phyloP scores from a whole-genome alignment of 2,888 invertebrate genomes.

The Athripsodes cinereus region DNA sequence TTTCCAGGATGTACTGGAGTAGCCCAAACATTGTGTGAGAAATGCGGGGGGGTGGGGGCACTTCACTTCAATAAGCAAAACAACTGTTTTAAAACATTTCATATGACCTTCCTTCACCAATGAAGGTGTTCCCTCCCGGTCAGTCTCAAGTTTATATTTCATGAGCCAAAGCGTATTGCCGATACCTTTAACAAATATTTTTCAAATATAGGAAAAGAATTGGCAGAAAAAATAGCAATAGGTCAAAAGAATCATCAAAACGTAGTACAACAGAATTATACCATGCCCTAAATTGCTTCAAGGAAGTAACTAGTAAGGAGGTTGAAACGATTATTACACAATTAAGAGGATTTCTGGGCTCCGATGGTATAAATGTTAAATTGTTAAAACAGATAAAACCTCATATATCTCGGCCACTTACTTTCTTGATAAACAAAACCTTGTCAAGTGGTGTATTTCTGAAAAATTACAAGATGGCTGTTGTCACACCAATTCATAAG shows the following conservation, averaged over 20 bases:
- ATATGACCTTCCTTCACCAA: too few relatives aligned
- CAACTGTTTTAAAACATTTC: too few relatives aligned
- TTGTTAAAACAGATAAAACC: background rate
- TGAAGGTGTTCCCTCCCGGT: too few relatives aligned
- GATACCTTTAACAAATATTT: background rate
- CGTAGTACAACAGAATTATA: background rate
- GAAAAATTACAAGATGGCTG: background rate
- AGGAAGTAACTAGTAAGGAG: background rate
- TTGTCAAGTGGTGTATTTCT: background rate
- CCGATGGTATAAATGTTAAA: background rate
- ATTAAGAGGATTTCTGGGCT: background rate
- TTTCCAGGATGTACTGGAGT: too few relatives aligned
- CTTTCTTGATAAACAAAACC: background rate
- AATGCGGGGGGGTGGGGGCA: too few relatives aligned
- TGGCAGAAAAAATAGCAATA: background rate
- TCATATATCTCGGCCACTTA: background rate
- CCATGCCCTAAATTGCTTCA: background rate
- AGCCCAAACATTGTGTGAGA: too few relatives aligned
- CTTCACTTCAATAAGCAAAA: too few relatives aligned
- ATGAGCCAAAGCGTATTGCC: background rate
- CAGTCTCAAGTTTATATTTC: too few relatives aligned
- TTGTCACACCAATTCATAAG: background rate
- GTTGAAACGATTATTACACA: background rate
- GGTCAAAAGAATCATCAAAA: background rate
- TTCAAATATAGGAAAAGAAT: background rate